Conservation (phyloP, 2,113 vertebrate species). For the Alexandromys fortis region DNA sequence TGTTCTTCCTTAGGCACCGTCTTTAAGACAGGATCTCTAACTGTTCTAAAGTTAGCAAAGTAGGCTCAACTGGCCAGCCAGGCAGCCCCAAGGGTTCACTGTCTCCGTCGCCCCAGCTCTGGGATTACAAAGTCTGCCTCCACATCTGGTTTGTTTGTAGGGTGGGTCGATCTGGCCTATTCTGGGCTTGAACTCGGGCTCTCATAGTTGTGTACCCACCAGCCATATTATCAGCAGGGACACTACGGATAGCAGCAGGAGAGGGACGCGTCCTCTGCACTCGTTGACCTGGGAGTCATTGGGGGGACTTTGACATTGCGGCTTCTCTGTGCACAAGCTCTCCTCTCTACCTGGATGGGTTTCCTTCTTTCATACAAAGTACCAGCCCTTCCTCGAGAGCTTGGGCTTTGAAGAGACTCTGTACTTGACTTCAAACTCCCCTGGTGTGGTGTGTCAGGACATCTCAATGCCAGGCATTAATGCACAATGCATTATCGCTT, state of each 20-base stretch:
- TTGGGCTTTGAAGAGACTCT: conserved; percentile 38
- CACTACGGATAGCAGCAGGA: neutral
- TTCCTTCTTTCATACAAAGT: neutral
- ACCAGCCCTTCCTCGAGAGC: neutral
- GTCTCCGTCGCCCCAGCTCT: neutral
- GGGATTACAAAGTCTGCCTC: neutral
- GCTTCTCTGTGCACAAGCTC: neutral
- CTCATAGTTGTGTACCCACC: neutral
- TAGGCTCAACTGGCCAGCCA: no score
- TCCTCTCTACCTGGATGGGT: accelerated
- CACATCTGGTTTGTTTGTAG: neutral
- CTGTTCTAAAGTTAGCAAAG: neutral
- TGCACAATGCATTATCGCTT: conserved; percentile 82
- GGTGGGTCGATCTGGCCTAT: neutral
- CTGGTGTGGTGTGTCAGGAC: conserved; percentile 57
- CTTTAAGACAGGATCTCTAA: neutral
- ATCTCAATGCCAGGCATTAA: conserved; percentile 71
- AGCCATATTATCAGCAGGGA: neutral
- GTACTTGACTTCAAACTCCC: conserved; percentile 53
- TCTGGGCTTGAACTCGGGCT: neutral
- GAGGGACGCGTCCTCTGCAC: neutral
- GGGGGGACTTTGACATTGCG: neutral
- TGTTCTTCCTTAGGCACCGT: neutral
- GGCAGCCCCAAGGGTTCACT: neutral
- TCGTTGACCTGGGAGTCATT: neutral